Base-by-base conservation (phyloP, 1,140 invertebrate species). In the Cyclina sinensis region DNA sequence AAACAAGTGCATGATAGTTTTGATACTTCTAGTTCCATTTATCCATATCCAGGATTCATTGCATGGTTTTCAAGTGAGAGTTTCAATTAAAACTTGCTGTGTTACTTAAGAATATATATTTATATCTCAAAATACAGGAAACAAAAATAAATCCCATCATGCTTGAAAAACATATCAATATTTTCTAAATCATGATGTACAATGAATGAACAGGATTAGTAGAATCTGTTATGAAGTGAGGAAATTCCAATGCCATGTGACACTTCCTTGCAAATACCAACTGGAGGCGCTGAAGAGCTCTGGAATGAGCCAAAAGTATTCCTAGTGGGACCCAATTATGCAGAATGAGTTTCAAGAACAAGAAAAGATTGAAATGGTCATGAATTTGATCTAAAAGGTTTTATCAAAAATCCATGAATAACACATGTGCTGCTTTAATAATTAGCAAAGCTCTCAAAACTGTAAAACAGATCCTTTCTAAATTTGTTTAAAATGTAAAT, bases 401-500 rank as follows among this genome's bases (percentile, higher is more conserved):
- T 78, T 78, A 37, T 78, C 43, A 78, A 35, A 21, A 78, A 51
- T 78, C 43, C 74, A 51, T 51, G 43, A 78, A 78, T 78, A 48
- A 51, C 74, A 78, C 74, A 70, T 21, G 27, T 27, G 24, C 65
- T 70, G 65, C 35, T 70, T 70, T n/a, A 37, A 21, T 37, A 70
- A 70, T 70, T 70, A 70, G 65, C 65, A 3, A n/a, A 2, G 57
- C 24, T 62, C 57, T 62, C 57, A 62, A 62, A 62, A 27, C 27
- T 37, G 65, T 39, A 70, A 37, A 37, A 37, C 32, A 70, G 65
- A 70, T 30, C 35, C 48, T 78, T 78, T 16, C n/a, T 78, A 51
- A 78, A 78, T 78, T 46, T 78, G 74, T 78, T 78, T 78, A 78
- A 78, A 78, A 78, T 78, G 74, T 78, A 78, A 78, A 78, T 78